phyloP scores from a whole-genome alignment of 2,113 vertebrate genomes.

The Percopsis transmontana region DNA sequence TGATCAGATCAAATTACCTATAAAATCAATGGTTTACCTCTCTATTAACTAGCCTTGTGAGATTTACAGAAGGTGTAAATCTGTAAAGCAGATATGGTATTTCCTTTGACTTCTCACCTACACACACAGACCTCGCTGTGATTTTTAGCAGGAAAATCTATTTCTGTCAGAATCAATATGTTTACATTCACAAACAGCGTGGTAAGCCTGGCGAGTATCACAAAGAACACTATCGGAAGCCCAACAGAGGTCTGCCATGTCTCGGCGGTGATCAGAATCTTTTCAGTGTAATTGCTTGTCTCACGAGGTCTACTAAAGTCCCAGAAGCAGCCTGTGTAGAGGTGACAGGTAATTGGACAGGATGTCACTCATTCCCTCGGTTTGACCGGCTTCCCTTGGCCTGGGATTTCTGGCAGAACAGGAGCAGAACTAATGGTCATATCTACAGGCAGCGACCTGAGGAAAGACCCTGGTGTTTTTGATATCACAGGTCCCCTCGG shows the following conservation, averaged over 20 bases:
- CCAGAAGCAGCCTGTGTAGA: constrained; percentile 38
- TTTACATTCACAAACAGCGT: constrained; percentile 43
- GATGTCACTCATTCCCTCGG: constrained; percentile 66
- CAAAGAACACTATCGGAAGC: constrained; percentile 1
- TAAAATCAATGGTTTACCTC: constrained; percentile 23
- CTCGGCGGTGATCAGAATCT: constrained; percentile 60
- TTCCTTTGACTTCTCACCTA: constrained; percentile 38
- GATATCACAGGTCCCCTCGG: constrained; percentile 46
- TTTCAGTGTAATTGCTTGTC: constrained; percentile 66
- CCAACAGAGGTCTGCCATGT: constrained; percentile 19
- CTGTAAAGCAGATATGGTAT: constrained; percentile 33
- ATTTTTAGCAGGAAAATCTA: constrained; percentile 19
- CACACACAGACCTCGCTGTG: constrained; percentile 29
- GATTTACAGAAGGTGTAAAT: constrained; percentile 14
- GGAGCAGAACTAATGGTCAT: constrained; percentile 65
- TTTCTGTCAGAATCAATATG: constrained; percentile 29
- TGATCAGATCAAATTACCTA: no score
- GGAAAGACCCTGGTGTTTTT: constrained; percentile 53
- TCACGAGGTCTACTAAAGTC: constrained; percentile 60
- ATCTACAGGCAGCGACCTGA: constrained; percentile 57
- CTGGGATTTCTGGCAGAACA: constrained; percentile 57
- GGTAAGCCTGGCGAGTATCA: neutral
- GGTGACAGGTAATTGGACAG: constrained; percentile 72
- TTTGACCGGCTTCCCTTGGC: constrained; percentile 56
- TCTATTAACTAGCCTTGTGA: constrained; percentile 30